Conservation (phyloP, 2,888 invertebrate genomes). For the Tetranychus piercei region DNA sequence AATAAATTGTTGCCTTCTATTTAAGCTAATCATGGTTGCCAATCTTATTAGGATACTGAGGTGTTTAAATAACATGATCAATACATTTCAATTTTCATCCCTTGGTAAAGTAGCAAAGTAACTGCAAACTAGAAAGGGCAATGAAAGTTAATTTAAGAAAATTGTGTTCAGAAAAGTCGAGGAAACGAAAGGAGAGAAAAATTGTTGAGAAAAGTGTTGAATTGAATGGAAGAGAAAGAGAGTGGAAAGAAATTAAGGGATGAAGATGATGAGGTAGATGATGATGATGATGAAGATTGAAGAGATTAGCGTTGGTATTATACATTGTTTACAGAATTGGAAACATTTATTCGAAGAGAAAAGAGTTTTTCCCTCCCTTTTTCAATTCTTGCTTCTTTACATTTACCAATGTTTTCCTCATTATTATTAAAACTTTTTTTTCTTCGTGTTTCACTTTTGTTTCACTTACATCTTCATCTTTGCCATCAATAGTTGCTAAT, state of each 20-base stretch:
- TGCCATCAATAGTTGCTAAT: neutral
- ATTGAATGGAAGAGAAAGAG: neutral
- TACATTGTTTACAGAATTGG: neutral
- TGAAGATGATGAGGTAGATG: neutral
- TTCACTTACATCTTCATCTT: no score
- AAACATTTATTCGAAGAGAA: neutral
- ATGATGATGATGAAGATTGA: neutral
- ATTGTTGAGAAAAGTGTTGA: neutral
- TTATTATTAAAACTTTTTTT: neutral
- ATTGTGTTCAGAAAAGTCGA: neutral
- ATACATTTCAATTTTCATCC: neutral
- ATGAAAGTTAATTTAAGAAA: neutral
- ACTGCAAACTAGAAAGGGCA: neutral
- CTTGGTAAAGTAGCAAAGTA: neutral
- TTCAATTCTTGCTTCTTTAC: no score
- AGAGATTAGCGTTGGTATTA: neutral
- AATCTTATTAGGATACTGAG: neutral
- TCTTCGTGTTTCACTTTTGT: no score
- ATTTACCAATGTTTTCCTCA: no score
- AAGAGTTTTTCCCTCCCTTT: neutral
- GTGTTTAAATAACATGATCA: neutral
- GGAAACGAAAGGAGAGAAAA: neutral
- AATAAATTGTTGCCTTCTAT: neutral
- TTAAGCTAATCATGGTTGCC: neutral
- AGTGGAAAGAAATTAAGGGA: neutral